These are phyloP conservation scores for Trachemys scripta DNA, from an alignment of 2,113 vertebrate species.

Conservation along the genomic window DNA sequence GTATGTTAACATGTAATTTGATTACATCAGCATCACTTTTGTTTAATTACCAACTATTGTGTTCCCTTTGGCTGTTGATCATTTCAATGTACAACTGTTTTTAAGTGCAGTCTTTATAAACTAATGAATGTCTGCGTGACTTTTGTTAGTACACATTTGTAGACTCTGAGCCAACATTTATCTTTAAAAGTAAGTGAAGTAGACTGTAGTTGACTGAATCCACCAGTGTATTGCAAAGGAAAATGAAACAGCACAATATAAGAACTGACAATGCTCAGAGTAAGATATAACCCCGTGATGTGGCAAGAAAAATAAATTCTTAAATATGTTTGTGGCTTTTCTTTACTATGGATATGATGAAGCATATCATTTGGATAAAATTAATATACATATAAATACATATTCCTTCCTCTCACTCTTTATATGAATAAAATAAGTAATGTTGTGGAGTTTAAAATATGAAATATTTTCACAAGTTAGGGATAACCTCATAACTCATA, in stretches of 20 bases:
- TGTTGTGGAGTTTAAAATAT: neutral
- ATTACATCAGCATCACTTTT: slow-evolving; percentile 74
- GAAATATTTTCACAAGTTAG: neutral
- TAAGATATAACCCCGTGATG: neutral
- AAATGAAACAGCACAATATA: slow-evolving; percentile 43
- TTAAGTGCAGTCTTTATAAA: slow-evolving; percentile 69
- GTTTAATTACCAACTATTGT: slow-evolving; percentile 77
- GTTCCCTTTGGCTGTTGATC: slow-evolving; percentile 77
- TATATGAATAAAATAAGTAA: neutral
- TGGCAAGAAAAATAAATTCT: neutral
- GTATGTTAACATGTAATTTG: slow-evolving; percentile 69
- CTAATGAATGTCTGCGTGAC: slow-evolving; percentile 62
- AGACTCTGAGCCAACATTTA: slow-evolving; percentile 70
- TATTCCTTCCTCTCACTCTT: neutral
- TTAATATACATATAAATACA: neutral
- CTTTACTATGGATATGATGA: neutral
- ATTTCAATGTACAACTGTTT: slow-evolving; percentile 70
- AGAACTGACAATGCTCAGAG: slow-evolving; percentile 38
- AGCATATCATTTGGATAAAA: neutral
- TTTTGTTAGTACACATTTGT: slow-evolving; percentile 50
- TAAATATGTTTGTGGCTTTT: neutral
- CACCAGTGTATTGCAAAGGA: slow-evolving; percentile 40
- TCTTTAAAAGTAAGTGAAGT: slow-evolving; percentile 70
- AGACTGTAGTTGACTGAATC: slow-evolving; percentile 64
- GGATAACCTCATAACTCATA: neutral